Conservation (phyloP, 2,797 vertebrate genomes). For the Poecilia wingei region DNA sequence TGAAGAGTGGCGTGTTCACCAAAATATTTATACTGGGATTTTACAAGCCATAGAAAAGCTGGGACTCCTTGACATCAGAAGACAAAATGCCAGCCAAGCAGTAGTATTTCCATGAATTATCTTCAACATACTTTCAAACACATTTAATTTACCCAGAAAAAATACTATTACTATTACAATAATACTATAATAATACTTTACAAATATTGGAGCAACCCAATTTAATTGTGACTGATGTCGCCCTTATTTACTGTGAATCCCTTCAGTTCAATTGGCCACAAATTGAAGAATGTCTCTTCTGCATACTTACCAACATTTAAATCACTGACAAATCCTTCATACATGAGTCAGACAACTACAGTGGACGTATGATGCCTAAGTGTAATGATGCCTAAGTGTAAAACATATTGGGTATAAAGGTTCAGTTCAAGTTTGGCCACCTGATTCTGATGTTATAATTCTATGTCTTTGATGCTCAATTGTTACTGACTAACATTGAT, state of each 20-base stretch:
- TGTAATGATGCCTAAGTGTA: neutral
- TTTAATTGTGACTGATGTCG: neutral
- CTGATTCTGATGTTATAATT: neutral
- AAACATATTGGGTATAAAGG: neutral
- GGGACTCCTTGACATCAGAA: neutral
- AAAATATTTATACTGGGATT: neutral
- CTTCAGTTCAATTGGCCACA: neutral
- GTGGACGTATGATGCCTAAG: neutral
- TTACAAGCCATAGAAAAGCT: neutral
- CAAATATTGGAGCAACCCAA: neutral
- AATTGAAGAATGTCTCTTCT: neutral
- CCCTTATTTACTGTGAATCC: neutral
- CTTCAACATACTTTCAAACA: neutral
- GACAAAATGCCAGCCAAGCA: neutral
- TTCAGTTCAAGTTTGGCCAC: neutral
- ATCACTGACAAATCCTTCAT: neutral
- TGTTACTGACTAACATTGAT: neutral
- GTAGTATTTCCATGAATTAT: neutral
- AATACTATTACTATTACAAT: no score
- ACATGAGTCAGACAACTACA: neutral
- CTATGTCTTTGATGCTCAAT: neutral
- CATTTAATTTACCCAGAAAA: neutral
- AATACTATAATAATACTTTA: neutral
- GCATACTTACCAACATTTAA: neutral
- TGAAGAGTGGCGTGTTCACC: neutral